Conservation (phyloP, 2,797 vertebrate species). For the Enteromius unitaeniatus region DNA sequence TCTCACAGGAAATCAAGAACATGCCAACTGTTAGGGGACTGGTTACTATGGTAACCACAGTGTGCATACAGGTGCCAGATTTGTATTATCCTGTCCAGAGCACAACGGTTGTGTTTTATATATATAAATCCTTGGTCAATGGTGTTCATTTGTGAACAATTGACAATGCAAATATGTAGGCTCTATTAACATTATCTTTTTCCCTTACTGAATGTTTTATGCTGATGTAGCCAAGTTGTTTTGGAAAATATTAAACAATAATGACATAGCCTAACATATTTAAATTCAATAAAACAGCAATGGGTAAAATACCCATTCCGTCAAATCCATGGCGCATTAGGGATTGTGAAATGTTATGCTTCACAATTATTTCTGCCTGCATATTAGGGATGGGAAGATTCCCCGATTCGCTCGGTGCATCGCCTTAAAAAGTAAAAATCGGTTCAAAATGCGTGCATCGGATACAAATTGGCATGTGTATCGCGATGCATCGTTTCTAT, state of each 20-base stretch:
- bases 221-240: neutral
- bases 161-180: neutral
- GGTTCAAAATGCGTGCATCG: no score
- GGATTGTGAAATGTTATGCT: neutral
- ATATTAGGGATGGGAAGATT: no score
- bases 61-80: conserved; percentile 64
- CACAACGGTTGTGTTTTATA: neutral
- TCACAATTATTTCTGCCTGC: neutral
- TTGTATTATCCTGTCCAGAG: conserved; percentile 26
- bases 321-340: neutral
- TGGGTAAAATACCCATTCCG: neutral
- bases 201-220: neutral
- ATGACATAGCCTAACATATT: neutral
- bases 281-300: neutral
- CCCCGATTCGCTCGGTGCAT: no score
- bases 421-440: no score
- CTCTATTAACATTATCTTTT: neutral
- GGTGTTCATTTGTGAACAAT: neutral
- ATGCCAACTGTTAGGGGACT: conserved; percentile 50
- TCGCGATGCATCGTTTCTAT: no score
- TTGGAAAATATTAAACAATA: neutral
- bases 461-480: no score
- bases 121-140: neutral
- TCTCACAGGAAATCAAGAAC: conserved; percentile 68
- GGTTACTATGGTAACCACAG: conserved; percentile 67